Conservation (phyloP, 2,797 vertebrate genomes). For the Aselliscus stoliczkanus region DNA sequence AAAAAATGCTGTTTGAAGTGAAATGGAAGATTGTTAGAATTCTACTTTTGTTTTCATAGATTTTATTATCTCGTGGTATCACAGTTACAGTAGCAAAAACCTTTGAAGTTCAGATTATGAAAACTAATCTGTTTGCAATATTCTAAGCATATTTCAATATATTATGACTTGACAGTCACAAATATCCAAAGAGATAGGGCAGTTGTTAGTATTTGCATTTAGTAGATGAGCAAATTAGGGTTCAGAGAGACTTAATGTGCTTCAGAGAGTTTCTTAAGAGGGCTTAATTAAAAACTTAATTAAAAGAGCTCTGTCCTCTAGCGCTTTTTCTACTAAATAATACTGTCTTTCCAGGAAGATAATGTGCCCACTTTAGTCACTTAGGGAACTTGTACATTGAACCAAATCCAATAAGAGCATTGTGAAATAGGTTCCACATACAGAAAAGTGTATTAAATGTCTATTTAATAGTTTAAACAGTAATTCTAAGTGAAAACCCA, state of each 20-base stretch:
- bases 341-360: neutral
- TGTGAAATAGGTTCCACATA: neutral
- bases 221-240: neutral
- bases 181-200: neutral
- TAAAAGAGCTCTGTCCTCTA: neutral
- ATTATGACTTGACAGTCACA: neutral
- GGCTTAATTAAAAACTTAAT: neutral
- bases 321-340: neutral
- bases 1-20: neutral
- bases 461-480: neutral
- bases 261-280: slow-evolving; percentile 1
- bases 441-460: neutral
- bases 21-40: neutral
- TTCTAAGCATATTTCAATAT: neutral
- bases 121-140: neutral
- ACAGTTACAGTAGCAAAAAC: neutral
- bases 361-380: neutral
- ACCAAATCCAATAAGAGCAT: neutral
- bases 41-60: neutral
- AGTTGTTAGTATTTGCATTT: slow-evolving; percentile 25
- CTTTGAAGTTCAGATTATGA: neutral
- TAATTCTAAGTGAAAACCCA: neutral
- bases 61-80: neutral
- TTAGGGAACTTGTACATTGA: neutral
- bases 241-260: slow-evolving; percentile 3